A percentile compares a stretch with the other conserved stretches of the same genome.
Evolutionary conservation across 2,797 vertebrate genomes (phyloP).

Genomic region (Coregonus ussuriensis): DNA sequence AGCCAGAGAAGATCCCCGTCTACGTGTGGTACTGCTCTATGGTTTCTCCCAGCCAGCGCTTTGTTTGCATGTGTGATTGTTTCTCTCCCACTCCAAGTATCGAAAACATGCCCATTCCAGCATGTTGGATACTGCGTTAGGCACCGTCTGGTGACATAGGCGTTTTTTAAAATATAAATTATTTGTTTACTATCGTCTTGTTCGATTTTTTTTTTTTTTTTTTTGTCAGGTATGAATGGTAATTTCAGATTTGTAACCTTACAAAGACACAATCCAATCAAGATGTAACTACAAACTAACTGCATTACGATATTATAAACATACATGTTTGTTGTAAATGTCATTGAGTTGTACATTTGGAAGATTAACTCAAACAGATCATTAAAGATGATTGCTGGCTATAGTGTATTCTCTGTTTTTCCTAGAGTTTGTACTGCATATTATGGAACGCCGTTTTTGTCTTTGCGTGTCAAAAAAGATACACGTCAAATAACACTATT

Average conservation of each 20-base stretch:
- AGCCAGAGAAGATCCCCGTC: slow-evolving; percentile 4
- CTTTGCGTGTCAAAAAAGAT: too few species aligned
- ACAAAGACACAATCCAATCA: slow-evolving; percentile 69
- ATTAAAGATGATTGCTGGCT: slow-evolving; percentile 78
- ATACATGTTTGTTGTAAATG: slow-evolving; percentile 82
- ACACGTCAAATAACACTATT: too few species aligned
- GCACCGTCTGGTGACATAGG: slow-evolving; percentile 30
- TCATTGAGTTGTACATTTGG: slow-evolving; percentile 81
- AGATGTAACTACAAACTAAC: slow-evolving; percentile 72
- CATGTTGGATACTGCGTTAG: slow-evolving; percentile 50
- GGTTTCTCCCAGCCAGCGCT: neutral
- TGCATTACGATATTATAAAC: slow-evolving; percentile 74
- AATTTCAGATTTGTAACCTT: slow-evolving; percentile 77
- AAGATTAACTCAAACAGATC: slow-evolving; percentile 69
- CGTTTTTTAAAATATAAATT: slow-evolving; percentile 21
- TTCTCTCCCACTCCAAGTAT: slow-evolving; percentile 24
- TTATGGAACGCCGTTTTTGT: neutral
- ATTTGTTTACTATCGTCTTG: slow-evolving; percentile 33
- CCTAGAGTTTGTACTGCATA: neutral
- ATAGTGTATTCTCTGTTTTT: slow-evolving; percentile 28
- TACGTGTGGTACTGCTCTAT: neutral
- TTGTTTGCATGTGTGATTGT: slow-evolving; percentile 36
- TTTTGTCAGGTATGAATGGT: slow-evolving; percentile 68
- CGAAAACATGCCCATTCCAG: slow-evolving; percentile 48
- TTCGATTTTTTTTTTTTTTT: slow-evolving; percentile 13